These are phyloP conservation scores for Ennomos erosarius DNA, from an alignment of 2,888 invertebrate species.

Conservation along the genomic window DNA sequence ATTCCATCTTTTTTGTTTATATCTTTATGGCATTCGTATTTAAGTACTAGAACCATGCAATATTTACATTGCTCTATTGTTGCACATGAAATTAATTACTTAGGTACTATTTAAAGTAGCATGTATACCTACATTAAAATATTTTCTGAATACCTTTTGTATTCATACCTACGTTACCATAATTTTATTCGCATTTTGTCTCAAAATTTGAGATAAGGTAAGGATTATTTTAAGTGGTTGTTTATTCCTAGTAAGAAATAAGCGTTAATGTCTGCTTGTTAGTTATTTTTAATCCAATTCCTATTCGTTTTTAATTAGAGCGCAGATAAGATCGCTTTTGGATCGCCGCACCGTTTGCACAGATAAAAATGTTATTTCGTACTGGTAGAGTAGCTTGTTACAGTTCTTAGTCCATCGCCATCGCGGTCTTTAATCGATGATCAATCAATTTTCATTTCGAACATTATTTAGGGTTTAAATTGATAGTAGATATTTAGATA, in stretches of 20 bases:
- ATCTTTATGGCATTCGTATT: not conserved
- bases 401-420: not conserved
- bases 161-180: not conserved
- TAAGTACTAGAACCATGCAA: too few relatives aligned
- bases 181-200: not conserved
- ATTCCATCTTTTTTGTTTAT: not conserved
- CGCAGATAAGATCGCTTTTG: constrained; percentile 11
- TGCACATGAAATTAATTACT: too few relatives aligned
- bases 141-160: not conserved
- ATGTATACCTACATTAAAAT: too few relatives aligned
- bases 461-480: too few relatives aligned
- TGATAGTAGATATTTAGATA: too few relatives aligned
- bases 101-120: too few relatives aligned
- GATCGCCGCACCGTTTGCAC: not conserved
- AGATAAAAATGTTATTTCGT: too few relatives aligned
- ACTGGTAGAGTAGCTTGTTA: constrained; percentile 6
- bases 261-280: too few relatives aligned
- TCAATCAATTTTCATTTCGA: not conserved
- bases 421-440: not conserved
- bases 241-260: too few relatives aligned
- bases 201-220: too few relatives aligned
- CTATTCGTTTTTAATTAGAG: constrained; percentile 8
- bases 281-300: not conserved
- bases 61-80: too few relatives aligned
- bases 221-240: too few relatives aligned